Evolutionary conservation across 2,888 invertebrate genomes (phyloP).

Genomic region (Agrilus biguttatus): DNA sequence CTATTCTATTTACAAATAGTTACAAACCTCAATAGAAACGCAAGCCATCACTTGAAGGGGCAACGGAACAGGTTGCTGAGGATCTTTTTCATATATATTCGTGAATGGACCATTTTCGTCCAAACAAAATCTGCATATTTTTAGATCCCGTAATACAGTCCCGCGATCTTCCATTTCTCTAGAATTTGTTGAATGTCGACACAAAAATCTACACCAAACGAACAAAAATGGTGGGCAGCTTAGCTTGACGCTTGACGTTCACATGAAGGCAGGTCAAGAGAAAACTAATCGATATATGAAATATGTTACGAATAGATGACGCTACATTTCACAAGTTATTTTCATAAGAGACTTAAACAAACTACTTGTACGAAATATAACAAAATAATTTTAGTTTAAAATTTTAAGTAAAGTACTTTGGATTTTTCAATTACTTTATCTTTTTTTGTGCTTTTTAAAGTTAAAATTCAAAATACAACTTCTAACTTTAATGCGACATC

Average conservation of each 20-base stretch:
- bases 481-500: no score
- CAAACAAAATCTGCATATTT: constrained; percentile 64
- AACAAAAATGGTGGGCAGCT: constrained; percentile 25
- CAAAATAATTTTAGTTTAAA: not conserved
- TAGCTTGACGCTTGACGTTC: constrained; percentile 13
- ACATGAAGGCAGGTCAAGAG: no score
- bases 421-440: no score
- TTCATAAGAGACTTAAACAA: not conserved
- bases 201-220: constrained; percentile 17
- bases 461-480: no score
- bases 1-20: constrained; percentile 4
- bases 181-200: constrained; percentile 4
- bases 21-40: constrained; percentile 57
- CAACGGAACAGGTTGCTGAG: constrained; percentile 44
- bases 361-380: constrained; percentile 1
- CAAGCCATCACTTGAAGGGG: constrained; percentile 65
- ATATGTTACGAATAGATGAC: constrained; percentile 7
- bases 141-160: constrained; percentile 43
- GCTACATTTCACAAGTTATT: constrained; percentile 1
- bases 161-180: constrained; percentile 45
- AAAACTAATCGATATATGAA: constrained; percentile 12
- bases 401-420: no score
- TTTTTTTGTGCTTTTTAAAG: no score
- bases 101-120: constrained; percentile 45
- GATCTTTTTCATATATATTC: constrained; percentile 49